Conservation (phyloP, 1,140 invertebrate species). For the Ditylenchus dipsaci region DNA sequence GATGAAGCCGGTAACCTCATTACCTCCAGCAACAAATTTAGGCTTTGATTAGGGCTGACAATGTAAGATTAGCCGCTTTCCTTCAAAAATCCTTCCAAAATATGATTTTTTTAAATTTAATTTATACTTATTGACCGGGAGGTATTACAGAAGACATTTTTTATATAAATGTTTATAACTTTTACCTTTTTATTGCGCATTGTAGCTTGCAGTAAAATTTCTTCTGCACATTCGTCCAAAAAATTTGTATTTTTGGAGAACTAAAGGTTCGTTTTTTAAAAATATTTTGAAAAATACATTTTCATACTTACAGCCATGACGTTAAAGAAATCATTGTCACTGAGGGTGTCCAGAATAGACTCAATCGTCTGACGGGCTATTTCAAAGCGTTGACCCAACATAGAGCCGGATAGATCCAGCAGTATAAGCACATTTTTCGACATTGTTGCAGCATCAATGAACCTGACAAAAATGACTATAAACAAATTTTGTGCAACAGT, state of each 20-base stretch:
- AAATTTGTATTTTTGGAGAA: conserved; percentile 59
- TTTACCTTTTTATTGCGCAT: conserved; percentile 59
- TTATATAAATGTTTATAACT: too few relatives aligned
- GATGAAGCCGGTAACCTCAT: too few relatives aligned
- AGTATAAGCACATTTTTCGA: conserved; percentile 95
- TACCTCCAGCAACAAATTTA: too few relatives aligned
- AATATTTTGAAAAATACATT: conserved; percentile 55
- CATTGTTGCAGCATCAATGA: conserved; percentile 91
- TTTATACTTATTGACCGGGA: too few relatives aligned
- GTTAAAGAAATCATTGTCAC: conserved; percentile 94
- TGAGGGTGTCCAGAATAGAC: conserved; percentile 83
- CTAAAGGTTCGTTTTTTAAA: conserved; percentile 57
- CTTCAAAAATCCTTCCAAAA: too few relatives aligned
- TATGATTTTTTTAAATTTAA: too few relatives aligned
- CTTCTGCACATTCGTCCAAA: conserved; percentile 55
- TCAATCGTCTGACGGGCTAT: conserved; percentile 86
- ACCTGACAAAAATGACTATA: conserved; percentile 61
- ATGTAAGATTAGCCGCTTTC: too few relatives aligned
- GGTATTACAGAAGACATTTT: too few relatives aligned
- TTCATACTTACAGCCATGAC: conserved; percentile 70
- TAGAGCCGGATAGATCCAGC: conserved; percentile 90
- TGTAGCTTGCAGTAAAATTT: conserved; percentile 61
- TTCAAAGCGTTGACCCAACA: conserved; percentile 84
- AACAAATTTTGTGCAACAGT: too few relatives aligned
- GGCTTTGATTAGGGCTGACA: too few relatives aligned